Base-by-base conservation (phyloP, 1,140 invertebrate genomes). In the Gonatopus flavifemur region DNA sequence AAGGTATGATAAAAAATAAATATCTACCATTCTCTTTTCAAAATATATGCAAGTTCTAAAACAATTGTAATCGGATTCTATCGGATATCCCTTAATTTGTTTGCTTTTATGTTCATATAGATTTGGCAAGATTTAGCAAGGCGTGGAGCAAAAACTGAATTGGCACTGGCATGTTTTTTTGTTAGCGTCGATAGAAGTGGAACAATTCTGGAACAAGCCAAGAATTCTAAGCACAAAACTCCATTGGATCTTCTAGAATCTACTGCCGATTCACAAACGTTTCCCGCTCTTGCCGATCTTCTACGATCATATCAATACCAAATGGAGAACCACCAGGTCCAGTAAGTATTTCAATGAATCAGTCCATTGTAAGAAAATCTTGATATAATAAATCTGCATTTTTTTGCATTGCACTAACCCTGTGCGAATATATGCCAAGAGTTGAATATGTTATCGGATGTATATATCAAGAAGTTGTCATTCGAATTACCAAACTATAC, bases 221-320 rank as follows among this genome's bases (percentile, higher is more conserved):
- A 81, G 32, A 93, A 93, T 65, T 79, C 81, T 18, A 84, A 85
- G 53, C 81, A 82, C 1, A 84, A 86, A 64, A 81, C 82, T 1
- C 84, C 88, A 0, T 62, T 88, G 5, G 84, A 86, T 72, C 62
- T 81, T 48, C 69, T 83, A 30, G 77, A 66, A 5, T n/a, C n/a
- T n/a, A n/a, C n/a, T n/a, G 45, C 49, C 3, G 72, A 75, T 33
- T 43, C 62, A 1, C 66, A 72, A 28, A 69, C 74, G 18, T n/a
- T n/a, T n/a, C 51, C 67, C 1, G 21, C 50, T 10, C 53, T 67
- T 15, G 42, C 48, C 0, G 74, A 79, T 36, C 44, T 78, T 6
- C 30, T 79, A 13, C 66, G 64, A 3, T 74, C 71, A 0, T 76
- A 63, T 33, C 62, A 67, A 39, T 67, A 59, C 32, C 64, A 66